Evolutionary conservation across 2,113 vertebrate genomes (phyloP), one percentile per base, ranked within the genome.

Genomic region (Leucosticte australis): DNA sequence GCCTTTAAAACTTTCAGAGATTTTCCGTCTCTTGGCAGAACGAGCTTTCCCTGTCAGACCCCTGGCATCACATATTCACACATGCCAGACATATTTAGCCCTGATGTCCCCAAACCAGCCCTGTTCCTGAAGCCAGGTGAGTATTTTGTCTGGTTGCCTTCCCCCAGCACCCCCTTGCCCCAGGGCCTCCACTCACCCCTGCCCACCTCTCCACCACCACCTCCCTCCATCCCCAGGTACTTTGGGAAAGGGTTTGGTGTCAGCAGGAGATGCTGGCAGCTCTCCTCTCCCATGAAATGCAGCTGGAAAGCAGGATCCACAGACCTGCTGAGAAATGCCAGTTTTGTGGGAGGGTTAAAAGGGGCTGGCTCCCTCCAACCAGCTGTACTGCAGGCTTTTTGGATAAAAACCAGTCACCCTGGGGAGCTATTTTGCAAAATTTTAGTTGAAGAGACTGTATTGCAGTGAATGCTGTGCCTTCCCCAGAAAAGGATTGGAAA

Each of bases 361-460:
- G 67, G 44, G 52, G 12, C 24, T 89, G 0, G 0, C 11, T 85
- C 23, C 39, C 49, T 71, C 60, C 0, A 6, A 30, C 30, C 4
- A 19, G 42, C 11, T 22, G 6, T 62, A 42, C 30, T 7, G 3
- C 37, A 74, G 59, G 46, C 4, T 86, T 94, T 89, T 52, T 73
- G 60, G 37, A 53, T 65, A 30, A 85, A 68, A 56, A 50, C 0
- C 49, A 42, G 27, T 76, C 7, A 2, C 41, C 59, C 59, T 33
- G 41, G 65, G 39, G 24, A 92, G 78, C 7, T 91, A 26, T 90
- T 91, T 73, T 95, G 50, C 70, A 91, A 79, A 89, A 91, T 94
- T 76, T 87, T 69, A 35, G 37, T 56, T 30, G 57, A 76, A 76
- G 69, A 82, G 44, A 46, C 30, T 0, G 7, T 76, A 73, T n/a